Evolutionary conservation across 2,888 invertebrate species (phyloP).

Genomic region (Conus canariensis): DNA sequence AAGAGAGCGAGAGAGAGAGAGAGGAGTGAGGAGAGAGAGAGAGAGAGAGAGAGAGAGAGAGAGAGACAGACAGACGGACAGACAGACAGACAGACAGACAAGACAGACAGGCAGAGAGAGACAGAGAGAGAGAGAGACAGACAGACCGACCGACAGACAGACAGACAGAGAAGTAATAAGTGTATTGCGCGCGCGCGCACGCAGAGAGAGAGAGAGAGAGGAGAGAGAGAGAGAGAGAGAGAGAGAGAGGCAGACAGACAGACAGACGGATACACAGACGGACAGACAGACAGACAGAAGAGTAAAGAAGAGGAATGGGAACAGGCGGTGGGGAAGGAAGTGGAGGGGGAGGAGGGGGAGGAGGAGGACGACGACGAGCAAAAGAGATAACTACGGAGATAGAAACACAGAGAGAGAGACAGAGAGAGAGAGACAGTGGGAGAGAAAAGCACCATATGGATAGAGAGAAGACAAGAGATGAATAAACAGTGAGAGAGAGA

Average conservation of each 20-base stretch:
- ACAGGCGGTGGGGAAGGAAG: no score
- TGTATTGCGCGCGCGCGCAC: no score
- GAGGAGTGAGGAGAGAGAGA: neutral
- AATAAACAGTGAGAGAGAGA: neutral
- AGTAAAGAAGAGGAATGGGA: neutral
- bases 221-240: neutral
- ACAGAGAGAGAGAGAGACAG: neutral
- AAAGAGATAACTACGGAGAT: neutral
- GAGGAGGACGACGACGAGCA: neutral
- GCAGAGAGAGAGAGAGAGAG: constrained; percentile 1
- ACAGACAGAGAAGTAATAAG: no score
- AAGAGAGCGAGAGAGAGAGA: neutral
- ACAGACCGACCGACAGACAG: neutral
- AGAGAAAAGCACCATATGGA: neutral
- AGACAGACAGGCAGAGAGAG: neutral
- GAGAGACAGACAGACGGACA: neutral
- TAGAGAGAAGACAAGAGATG: neutral
- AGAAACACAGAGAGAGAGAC: neutral
- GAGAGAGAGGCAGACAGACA: no score
- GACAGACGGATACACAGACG: no score
- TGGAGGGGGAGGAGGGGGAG: neutral
- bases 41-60: neutral
- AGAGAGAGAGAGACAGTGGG: neutral
- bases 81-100: no score
- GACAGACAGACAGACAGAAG: no score